phyloP scores from a whole-genome alignment of 2,888 invertebrate genomes.

The Zhuqinia jingwanae region DNA sequence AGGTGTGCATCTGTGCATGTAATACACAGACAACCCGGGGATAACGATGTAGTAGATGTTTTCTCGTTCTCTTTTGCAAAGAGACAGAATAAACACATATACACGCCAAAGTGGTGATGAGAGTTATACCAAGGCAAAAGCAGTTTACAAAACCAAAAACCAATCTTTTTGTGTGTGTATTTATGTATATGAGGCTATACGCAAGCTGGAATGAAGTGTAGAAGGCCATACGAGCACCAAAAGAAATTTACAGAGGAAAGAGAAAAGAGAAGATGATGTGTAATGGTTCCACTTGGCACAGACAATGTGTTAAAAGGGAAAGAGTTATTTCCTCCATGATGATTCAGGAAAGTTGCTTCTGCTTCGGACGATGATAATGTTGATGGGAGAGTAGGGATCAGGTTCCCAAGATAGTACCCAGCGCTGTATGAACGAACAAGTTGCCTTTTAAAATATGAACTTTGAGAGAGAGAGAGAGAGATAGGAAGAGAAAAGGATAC shows the following conservation, averaged over 20 bases:
- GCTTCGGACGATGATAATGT: not conserved
- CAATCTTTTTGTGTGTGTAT: too few species aligned
- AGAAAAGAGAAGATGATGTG: conserved; percentile 14
- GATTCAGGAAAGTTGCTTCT: not conserved
- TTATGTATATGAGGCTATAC: not conserved
- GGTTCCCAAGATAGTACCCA: conserved; percentile 19
- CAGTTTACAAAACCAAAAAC: too few species aligned
- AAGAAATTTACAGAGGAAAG: not conserved
- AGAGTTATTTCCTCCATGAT: conserved; percentile 46
- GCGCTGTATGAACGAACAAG: not conserved
- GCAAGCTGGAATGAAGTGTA: not conserved
- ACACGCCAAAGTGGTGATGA: not conserved
- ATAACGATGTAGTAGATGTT: not conserved
- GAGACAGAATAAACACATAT: not conserved
- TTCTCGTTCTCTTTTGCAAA: not conserved
- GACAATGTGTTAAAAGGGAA: conserved; percentile 38
- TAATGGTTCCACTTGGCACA: conserved; percentile 49
- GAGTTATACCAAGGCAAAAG: not conserved
- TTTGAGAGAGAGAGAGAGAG: conserved; percentile 14
- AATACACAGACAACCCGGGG: not conserved
- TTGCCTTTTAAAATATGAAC: conserved; percentile 27
- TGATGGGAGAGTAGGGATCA: conserved; percentile 23
- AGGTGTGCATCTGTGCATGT: not conserved
- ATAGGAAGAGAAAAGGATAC: not conserved
- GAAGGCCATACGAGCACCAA: not conserved